These are phyloP conservation scores for Parascotia fuliginaria DNA, from an alignment of 2,888 invertebrate species.

Conservation along the genomic window DNA sequence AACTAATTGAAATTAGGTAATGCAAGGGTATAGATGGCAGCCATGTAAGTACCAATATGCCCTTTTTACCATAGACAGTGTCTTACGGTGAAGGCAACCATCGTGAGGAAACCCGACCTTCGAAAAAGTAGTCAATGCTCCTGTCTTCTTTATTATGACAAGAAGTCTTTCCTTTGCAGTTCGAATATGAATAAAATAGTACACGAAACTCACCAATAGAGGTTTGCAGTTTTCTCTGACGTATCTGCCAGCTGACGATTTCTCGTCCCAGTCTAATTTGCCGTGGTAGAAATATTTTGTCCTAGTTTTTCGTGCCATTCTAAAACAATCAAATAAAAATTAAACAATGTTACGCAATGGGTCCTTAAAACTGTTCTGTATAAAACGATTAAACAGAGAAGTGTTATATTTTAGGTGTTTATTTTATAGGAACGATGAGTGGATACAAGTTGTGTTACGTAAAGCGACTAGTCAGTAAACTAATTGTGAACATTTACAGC, in stretches of 20 bases:
- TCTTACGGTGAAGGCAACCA: no score
- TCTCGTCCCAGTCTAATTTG: slow-evolving; percentile 98
- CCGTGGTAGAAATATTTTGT: slow-evolving; percentile 99
- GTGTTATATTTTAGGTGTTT: slow-evolving; percentile 12
- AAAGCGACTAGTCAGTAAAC: slow-evolving; percentile 19
- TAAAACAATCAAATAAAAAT: slow-evolving; percentile 60
- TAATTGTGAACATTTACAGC: slow-evolving; percentile 6
- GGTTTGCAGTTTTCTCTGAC: slow-evolving; percentile 99
- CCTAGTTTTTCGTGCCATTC: slow-evolving; percentile 95
- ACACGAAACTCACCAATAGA: slow-evolving; percentile 89
- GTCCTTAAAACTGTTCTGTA: not conserved
- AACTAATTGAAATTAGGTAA: no score
- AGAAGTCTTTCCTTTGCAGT: no score
- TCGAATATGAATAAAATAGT: not conserved
- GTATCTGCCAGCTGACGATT: slow-evolving; percentile 98
- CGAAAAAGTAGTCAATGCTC: no score
- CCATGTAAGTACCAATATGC: no score
- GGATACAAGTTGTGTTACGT: not conserved
- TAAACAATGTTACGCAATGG: not conserved
- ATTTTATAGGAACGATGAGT: slow-evolving; percentile 12
- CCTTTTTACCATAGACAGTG: no score
- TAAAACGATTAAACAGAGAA: not conserved
- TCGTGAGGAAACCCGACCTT: no score
- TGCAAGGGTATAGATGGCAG: no score
- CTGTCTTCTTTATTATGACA: no score